Evolutionary conservation across 1,140 invertebrate species (phyloP), one percentile per base, ranked within the genome.

Genomic region (Formica selysi): DNA sequence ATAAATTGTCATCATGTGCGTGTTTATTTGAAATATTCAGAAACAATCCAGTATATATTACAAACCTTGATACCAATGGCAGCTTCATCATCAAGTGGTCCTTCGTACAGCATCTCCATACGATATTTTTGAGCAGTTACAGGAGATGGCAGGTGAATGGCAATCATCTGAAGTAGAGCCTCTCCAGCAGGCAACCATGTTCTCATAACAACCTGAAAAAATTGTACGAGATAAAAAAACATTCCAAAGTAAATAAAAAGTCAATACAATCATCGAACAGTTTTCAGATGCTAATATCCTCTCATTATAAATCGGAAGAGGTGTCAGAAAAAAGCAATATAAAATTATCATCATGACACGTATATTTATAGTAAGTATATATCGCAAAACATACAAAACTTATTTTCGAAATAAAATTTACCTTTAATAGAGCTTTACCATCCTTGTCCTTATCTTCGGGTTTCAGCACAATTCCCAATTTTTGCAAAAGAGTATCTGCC

Each of bases 141-240:
- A 59, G 99, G 99, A 38, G 99, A 99, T 87, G 99, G 99, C 93
- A 99, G 96, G 95, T 99, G 99, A 94, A 99, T 99, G 95, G 99
- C 98, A 96, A 99, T 99, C 99, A 99, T 99, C 96, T 99, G 99
- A 97, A 99, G 98, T 91, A 99, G 96, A 94, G 99, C 98, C 95
- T 99, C 99, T 93, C 99, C 99, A 96, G 99, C 99, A 85, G 99
- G 99, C 93, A 99, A 96, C 99, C 99, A 99, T 74, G 98, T 98
- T 93, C 99, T 97, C 99, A 99, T 99, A 48, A 99, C 98, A 92
- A 99, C 98, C 96, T 97, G 86, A 8, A 93, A 86, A 36, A 83
- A 83, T 70, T 54, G 41, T 61, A 22, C n/a, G 5, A 13, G 11
- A 80, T 32, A 68, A 67, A 67, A 38, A 22, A 16, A 5, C 7